Evolutionary conservation across 2,113 vertebrate genomes (phyloP), one percentile per base, ranked within the genome.

Genomic region (Pangasianodon gigas): DNA sequence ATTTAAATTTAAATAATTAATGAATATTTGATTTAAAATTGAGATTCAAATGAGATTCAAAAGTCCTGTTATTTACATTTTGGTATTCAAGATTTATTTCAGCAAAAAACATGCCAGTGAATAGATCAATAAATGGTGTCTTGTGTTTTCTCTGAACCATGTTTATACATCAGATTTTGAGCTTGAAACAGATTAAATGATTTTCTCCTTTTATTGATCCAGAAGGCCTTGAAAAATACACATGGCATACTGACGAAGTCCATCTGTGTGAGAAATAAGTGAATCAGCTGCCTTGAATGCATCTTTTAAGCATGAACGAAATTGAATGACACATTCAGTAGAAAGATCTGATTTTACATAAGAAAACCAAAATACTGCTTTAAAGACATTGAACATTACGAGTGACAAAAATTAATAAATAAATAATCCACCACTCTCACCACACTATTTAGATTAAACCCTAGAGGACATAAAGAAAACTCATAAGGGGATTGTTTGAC

Each of bases 181-280:
- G 62, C 62, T 48, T 85, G 44, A 67, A 67, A 69, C 18, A 46
- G 84, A 69, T 85, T 85, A 85, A 85, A 67, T 67, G 41, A 65
- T 65, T 60, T 84, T 85, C 24, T 65, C 24, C 46, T 65, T 85
- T 85, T 24, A 84, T 46, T 84, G 83, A 84, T 84, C 83, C 26
- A 84, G 37, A 62, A 60, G 41, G 83, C 56, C 58, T 62, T 84
- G 54, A 84, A 44, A 84, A 84, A 62, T 3, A 41, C 19, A 44
- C 82, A 84, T 84, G 56, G 48, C 62, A 65, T 67, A 7, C 62
- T 85, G 60, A 41, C 21, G 11, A 58, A 65, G 11, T 65, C 58
- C 41, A 48, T 65, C 58, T 85, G 41, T 65, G 58, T 48, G 60
- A 41, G 29, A 65, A 85, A 67, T 85, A 46, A 85, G 58, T 85